These are phyloP conservation scores for Phaethornis superciliosus DNA, from an alignment of 2,113 vertebrate species.

Conservation along the genomic window DNA sequence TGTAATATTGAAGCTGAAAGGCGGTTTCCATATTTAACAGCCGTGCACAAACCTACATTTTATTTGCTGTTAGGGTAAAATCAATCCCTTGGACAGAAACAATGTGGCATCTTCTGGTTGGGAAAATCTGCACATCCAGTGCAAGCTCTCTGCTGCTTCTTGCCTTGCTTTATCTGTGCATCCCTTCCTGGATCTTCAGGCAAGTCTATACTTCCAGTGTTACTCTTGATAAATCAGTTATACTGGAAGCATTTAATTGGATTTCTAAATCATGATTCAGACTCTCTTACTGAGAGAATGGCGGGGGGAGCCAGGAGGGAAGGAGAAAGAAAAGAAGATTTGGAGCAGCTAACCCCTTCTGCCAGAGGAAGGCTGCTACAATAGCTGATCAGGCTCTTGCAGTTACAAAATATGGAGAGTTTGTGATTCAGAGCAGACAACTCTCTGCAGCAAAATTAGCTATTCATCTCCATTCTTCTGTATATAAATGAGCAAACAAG, in stretches of 20 bases:
- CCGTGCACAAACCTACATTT: not conserved
- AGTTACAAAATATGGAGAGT: constrained; percentile 6
- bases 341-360: constrained; percentile 78
- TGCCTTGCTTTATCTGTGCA: not conserved
- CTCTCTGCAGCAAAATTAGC: constrained; percentile 70
- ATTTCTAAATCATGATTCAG: constrained; percentile 75
- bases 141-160: not conserved
- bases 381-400: constrained; percentile 36
- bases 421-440: constrained; percentile 65
- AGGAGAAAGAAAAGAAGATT: constrained; percentile 39
- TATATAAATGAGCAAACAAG: constrained; percentile 69
- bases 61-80: not conserved
- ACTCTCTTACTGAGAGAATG: constrained; percentile 31
- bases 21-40: not conserved
- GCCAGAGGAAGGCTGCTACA: constrained; percentile 40
- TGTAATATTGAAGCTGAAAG: not conserved
- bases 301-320: too few relatives aligned
- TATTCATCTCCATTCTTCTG: constrained; percentile 68
- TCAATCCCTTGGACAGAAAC: not conserved
- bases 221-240: constrained; percentile 66
- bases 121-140: not conserved
- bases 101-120: rapidly evolving
- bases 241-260: constrained; percentile 74
- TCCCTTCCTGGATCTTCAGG: not conserved
- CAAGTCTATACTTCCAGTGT: constrained; percentile 36